Evolutionary conservation across 2,113 vertebrate species (phyloP).

Genomic region (Odocoileus virginianus): DNA sequence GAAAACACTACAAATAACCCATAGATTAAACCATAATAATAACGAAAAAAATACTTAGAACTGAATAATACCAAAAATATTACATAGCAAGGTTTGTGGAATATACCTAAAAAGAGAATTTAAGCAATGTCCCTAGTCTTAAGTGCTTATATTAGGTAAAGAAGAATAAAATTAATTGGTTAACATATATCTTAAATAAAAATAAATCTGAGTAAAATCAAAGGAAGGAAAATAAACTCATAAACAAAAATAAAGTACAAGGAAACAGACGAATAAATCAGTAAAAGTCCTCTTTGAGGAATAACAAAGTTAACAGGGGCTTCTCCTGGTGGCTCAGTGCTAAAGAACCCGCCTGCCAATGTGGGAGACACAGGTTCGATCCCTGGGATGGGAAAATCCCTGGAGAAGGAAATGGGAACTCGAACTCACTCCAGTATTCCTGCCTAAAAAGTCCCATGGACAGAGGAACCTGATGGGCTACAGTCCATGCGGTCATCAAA

Average conservation of each 20-base stretch:
- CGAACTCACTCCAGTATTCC: neutral
- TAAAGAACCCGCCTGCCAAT: neutral
- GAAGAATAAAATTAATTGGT: neutral
- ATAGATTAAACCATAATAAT: neutral
- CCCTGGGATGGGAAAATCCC: neutral
- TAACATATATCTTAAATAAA: neutral
- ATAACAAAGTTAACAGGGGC: neutral
- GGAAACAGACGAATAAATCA: neutral
- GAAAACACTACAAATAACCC: neutral
- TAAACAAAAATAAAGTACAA: neutral
- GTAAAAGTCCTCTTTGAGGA: neutral
- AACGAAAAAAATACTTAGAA: neutral
- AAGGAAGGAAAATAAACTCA: neutral
- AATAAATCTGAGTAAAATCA: neutral
- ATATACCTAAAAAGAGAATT: neutral
- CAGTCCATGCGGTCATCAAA: neutral
- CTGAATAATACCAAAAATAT: neutral
- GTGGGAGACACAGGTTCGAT: neutral
- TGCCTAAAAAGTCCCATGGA: neutral
- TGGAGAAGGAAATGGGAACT: neutral
- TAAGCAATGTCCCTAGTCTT: neutral
- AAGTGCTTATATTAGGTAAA: neutral
- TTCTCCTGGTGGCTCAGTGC: neutral
- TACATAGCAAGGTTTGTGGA: neutral
- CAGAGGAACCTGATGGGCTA: neutral